Conservation (phyloP, 2,888 invertebrate genomes). For the Nebria brevicollis region DNA sequence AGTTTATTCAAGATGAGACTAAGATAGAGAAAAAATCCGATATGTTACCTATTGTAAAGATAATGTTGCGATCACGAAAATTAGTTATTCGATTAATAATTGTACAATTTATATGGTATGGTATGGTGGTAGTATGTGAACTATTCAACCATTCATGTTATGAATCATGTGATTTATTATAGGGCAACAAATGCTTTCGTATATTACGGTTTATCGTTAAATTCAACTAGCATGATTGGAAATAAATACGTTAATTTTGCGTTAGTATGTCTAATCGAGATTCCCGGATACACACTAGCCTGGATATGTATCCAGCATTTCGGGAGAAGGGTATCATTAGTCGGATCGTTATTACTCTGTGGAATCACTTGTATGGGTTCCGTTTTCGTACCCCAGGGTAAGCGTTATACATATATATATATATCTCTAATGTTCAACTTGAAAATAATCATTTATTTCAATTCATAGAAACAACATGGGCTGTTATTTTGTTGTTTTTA, state of each 20-base stretch:
- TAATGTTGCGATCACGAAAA: slow-evolving; percentile 62
- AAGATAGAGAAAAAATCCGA: slow-evolving; percentile 50
- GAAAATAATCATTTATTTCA: neutral
- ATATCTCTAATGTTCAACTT: slow-evolving; percentile 38
- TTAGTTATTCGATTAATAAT: slow-evolving; percentile 63
- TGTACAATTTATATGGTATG: slow-evolving; percentile 66
- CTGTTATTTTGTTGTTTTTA: slow-evolving; percentile 68
- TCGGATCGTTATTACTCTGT: slow-evolving; percentile 66
- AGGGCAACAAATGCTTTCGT: slow-evolving; percentile 74
- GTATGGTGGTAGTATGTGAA: neutral
- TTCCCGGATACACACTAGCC: slow-evolving; percentile 69
- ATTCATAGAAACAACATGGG: slow-evolving; percentile 64
- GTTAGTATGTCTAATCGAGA: slow-evolving; percentile 69
- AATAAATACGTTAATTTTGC: slow-evolving; percentile 76
- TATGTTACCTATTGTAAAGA: slow-evolving; percentile 61
- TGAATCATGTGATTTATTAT: neutral
- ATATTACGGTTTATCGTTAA: slow-evolving; percentile 75
- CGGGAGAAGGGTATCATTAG: slow-evolving; percentile 66
- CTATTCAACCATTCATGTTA: no score
- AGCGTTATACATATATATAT: neutral
- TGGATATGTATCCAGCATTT: slow-evolving; percentile 65
- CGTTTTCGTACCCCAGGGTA: slow-evolving; percentile 66
- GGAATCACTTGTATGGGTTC: slow-evolving; percentile 67
- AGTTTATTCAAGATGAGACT: slow-evolving; percentile 48
- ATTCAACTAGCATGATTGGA: slow-evolving; percentile 73